phyloP scores from a whole-genome alignment of 2,797 vertebrate species.

The Botia kubotai region DNA sequence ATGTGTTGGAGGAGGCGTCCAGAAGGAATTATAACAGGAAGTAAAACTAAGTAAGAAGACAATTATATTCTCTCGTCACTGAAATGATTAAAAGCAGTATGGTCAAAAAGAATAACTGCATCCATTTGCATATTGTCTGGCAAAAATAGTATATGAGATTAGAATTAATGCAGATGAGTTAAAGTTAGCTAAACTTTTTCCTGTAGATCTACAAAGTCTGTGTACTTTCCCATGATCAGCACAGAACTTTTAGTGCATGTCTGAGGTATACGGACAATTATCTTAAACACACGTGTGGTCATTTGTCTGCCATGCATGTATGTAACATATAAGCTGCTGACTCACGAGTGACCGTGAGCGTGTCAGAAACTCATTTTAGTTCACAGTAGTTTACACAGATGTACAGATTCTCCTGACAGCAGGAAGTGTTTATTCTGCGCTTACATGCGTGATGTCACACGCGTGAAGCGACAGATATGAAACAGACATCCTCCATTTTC shows the following conservation, averaged over 20 bases:
- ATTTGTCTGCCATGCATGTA: not conserved
- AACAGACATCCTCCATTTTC: conserved; percentile 40
- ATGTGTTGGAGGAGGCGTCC: no score
- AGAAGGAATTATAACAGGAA: no score
- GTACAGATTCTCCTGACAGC: conserved; percentile 36
- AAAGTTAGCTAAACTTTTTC: not conserved
- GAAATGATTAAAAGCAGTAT: no score
- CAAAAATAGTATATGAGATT: not conserved
- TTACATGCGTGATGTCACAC: conserved; percentile 30
- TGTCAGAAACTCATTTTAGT: not conserved
- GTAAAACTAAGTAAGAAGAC: no score
- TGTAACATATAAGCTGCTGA: conserved; percentile 9
- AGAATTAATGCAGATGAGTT: not conserved
- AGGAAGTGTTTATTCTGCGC: conserved; percentile 33
- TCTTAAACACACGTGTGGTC: not conserved
- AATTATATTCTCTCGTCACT: no score
- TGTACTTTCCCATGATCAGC: not conserved
- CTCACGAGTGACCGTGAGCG: not conserved
- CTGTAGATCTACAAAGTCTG: not conserved
- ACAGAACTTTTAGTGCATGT: not conserved
- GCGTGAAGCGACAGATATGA: conserved; percentile 6
- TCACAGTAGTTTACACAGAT: conserved; percentile 6
- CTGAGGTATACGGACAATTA: not conserved
- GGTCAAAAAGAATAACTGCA: no score
- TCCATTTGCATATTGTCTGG: no score